Evolutionary conservation across 2,113 vertebrate genomes (phyloP), one percentile per base, ranked within the genome.

Genomic region (Abramis brama): DNA sequence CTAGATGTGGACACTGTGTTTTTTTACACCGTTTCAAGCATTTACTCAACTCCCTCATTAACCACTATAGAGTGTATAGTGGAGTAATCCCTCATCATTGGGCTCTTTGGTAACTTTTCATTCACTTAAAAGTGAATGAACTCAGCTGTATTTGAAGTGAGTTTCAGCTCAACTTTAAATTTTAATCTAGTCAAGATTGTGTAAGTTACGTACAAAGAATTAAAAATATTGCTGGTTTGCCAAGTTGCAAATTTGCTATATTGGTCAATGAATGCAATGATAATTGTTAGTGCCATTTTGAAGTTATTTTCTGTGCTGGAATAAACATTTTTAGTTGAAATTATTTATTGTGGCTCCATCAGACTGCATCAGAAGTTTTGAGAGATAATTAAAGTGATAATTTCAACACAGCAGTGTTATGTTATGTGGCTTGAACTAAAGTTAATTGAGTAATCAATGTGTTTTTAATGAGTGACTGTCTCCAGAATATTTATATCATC

Each of bases 401-500:
- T 82, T 82, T 68, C 25, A 33, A 23, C 27, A 30, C 79, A 30
- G 25, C 62, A 33, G 60, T 66, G 10, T 33, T 33, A 33, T 33
- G 45, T 33, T 30, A 45, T 70, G 45, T 68, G 43, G 25, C 79
- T 66, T 50, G 17, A 68, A 82, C 60, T 52, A 82, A 68, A 68
- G 62, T 68, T 82, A 66, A 66, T 52, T 50, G 27, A 68, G 79
- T 62, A 70, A 82, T 82, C 79, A 33, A 70, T 82, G 79, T 33
- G 62, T 82, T 50, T 78, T 79, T 79, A 79, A 79, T 79, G 76
- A 59, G 30, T 23, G 39, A 68, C 43, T n/a, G 60, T 82, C 79
- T 82, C 60, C 62, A 30, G 60, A 68, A 82, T 82, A 82, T 82
- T 82, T 82, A 27, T 25, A 64, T 64, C 25, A 30, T 82, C 12